Conservation (phyloP, 2,797 vertebrate species). For the Schizothorax lantsangensis region DNA sequence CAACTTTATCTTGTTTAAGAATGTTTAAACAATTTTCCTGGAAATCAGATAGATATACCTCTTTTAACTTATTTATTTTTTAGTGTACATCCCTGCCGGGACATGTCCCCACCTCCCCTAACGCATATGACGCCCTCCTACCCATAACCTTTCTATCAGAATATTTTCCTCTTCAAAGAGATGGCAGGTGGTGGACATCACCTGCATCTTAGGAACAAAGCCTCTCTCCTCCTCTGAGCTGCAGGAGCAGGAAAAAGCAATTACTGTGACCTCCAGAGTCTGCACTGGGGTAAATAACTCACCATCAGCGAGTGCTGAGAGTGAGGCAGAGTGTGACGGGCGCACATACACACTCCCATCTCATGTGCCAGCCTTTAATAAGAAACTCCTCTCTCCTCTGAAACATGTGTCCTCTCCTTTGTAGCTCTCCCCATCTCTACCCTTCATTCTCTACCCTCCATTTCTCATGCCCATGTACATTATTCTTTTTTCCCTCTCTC, state of each 20-base stretch:
- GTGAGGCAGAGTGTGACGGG: conserved; percentile 15
- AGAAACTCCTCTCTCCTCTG: conserved; percentile 37
- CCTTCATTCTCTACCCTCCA: conserved; percentile 18
- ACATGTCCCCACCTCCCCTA: too few relatives aligned
- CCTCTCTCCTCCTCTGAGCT: conserved; percentile 56
- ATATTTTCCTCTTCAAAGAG: conserved; percentile 11
- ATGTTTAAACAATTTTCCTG: not conserved
- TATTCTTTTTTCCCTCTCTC: not conserved
- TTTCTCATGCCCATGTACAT: conserved; percentile 7
- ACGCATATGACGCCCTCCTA: not conserved
- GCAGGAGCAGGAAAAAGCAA: conserved; percentile 72
- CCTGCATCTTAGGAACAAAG: conserved; percentile 73
- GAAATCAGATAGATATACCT: not conserved
- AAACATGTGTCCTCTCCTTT: conserved; percentile 35
- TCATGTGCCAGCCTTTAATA: conserved; percentile 36
- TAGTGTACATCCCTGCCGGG: not conserved
- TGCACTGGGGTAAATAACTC: conserved; percentile 45
- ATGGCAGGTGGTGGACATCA: conserved; percentile 28
- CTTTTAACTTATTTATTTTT: not conserved
- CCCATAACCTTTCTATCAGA: conserved; percentile 9
- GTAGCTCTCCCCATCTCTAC: conserved; percentile 28
- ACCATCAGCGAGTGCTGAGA: conserved; percentile 34
- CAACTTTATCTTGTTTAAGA: not conserved
- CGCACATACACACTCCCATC: conserved; percentile 8
- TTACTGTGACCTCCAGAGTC: conserved; percentile 71